These are phyloP conservation scores for Heteractis magnifica DNA, from an alignment of 92 coral and sea anemone genomes.

Conservation along the genomic window DNA sequence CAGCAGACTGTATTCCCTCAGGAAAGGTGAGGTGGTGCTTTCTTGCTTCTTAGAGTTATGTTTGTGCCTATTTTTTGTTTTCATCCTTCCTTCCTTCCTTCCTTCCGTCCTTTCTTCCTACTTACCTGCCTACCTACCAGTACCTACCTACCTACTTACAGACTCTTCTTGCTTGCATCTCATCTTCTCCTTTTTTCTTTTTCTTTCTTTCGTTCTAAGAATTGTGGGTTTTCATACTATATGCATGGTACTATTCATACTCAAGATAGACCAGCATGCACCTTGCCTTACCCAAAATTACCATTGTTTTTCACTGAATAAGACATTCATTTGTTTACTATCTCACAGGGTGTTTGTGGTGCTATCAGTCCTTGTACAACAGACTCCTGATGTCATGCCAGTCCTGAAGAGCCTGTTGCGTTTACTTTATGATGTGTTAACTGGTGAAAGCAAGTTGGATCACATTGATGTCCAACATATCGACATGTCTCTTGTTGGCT, in stretches of 20 bases:
- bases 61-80: not conserved
- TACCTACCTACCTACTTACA: too few relatives aligned
- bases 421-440: conserved; percentile 71
- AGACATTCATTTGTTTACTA: not conserved
- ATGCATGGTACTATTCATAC: too few relatives aligned
- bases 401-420: conserved; percentile 75
- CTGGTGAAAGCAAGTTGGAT: conserved; percentile 37
- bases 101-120: too few relatives aligned
- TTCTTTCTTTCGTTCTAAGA: too few relatives aligned
- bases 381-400: conserved; percentile 64
- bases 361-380: conserved; percentile 75
- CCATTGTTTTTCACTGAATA: too few relatives aligned
- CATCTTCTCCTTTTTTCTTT: too few relatives aligned
- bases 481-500: conserved; percentile 78
- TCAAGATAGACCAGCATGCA: not conserved
- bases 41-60: not conserved
- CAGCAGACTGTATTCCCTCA: conserved; percentile 83
- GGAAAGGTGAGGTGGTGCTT: conserved; percentile 63
- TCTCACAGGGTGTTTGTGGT: conserved; percentile 80
- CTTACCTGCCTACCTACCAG: too few relatives aligned
- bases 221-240: too few relatives aligned
- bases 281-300: not conserved
- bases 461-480: conserved; percentile 37
- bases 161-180: too few relatives aligned
- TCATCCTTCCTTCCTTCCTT: too few relatives aligned